Percentiles rank a stretch among this genome's conserved stretches.
These are phyloP conservation scores for Pinna nobilis DNA, from an alignment of 1,140 invertebrate genomes.

Conservation along the genomic window DNA sequence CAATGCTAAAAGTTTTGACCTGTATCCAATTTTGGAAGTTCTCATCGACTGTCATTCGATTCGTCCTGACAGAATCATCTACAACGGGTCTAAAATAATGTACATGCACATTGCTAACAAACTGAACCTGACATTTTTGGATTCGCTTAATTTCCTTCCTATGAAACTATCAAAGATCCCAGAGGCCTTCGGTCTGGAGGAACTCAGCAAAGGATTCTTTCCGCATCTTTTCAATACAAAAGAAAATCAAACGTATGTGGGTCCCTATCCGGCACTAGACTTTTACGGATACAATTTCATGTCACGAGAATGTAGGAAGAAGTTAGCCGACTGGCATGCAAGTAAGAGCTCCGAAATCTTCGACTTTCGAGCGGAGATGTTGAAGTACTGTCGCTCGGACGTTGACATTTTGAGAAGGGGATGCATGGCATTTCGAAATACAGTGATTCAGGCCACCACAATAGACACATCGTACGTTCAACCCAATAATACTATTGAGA, in stretches of 20 bases:
- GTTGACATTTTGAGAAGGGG: slow-evolving; percentile 42
- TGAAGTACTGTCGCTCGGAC: slow-evolving; percentile 38
- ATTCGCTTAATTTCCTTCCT: slow-evolving; percentile 36
- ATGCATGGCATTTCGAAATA: slow-evolving; percentile 29
- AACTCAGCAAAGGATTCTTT: slow-evolving; percentile 42
- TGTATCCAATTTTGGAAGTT: slow-evolving; percentile 28
- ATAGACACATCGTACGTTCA: neutral
- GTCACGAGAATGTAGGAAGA: slow-evolving; percentile 1
- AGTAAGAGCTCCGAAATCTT: slow-evolving; percentile 16
- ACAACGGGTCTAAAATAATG: slow-evolving; percentile 27
- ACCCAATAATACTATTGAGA: neutral
- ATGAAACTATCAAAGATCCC: slow-evolving; percentile 40
- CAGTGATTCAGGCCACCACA: slow-evolving; percentile 13
- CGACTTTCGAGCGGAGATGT: slow-evolving; percentile 34
- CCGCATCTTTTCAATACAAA: slow-evolving; percentile 40
- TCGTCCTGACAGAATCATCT: slow-evolving; percentile 19
- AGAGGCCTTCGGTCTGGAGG: slow-evolving; percentile 29
- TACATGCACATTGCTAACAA: slow-evolving; percentile 12
- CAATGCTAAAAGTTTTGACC: slow-evolving; percentile 26
- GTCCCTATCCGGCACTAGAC: slow-evolving; percentile 25
- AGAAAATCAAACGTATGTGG: slow-evolving; percentile 29
- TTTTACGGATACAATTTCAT: slow-evolving; percentile 31
- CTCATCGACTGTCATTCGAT: slow-evolving; percentile 27
- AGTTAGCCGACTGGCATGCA: slow-evolving; percentile 34
- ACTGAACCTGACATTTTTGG: slow-evolving; percentile 23